Conservation (phyloP, 2,113 vertebrate genomes). For the Apteryx mantelli region DNA sequence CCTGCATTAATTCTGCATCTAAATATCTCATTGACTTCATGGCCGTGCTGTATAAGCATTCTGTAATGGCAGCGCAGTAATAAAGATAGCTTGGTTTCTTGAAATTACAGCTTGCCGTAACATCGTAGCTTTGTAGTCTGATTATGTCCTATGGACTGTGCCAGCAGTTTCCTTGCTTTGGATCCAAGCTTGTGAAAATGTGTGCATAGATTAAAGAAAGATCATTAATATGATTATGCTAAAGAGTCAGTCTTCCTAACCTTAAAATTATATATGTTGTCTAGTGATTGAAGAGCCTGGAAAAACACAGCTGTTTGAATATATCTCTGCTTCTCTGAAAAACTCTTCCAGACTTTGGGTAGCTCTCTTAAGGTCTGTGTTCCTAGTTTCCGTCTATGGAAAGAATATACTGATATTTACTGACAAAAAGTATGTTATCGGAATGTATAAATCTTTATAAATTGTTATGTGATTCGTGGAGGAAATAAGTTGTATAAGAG, state of each 20-base stretch:
- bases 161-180: background rate
- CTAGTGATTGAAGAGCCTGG: background rate
- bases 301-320: background rate
- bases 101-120: background rate
- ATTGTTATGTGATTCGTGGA: background rate
- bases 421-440: background rate
- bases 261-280: background rate
- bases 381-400: background rate
- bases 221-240: background rate
- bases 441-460: background rate
- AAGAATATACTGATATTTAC: background rate
- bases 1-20: background rate
- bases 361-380: background rate
- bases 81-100: background rate
- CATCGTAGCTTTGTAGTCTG: background rate
- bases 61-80: background rate
- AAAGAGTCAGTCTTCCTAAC: background rate
- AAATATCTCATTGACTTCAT: rapidly evolving
- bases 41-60: background rate
- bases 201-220: background rate
- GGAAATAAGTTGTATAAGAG: background rate
- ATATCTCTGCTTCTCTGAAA: background rate
- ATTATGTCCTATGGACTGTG: background rate
- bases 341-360: background rate
- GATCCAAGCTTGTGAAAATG: background rate